Percentiles rank a stretch among this genome's conserved stretches.
Evolutionary conservation across 92 coral and sea anemone species (phyloP).

Genomic region (Zoanthus gigantus): DNA sequence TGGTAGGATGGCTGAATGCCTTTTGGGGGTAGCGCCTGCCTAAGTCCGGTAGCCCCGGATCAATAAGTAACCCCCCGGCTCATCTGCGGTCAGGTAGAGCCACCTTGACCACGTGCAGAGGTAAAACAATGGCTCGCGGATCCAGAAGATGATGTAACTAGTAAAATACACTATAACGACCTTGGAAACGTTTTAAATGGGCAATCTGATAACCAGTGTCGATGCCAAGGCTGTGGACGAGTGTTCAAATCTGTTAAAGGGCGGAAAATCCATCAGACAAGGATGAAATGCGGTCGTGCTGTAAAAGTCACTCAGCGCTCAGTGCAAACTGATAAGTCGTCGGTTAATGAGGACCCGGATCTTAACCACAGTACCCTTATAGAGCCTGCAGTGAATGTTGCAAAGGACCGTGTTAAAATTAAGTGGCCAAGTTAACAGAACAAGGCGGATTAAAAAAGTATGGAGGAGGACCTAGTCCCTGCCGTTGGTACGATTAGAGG

Average conservation of each 20-base stretch:
- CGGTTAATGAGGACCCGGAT: conserved; percentile 9
- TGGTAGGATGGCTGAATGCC: background rate
- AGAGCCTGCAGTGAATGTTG: conserved; percentile 17
- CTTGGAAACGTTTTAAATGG: background rate
- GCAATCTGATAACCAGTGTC: background rate
- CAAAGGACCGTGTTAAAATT: conserved; percentile 3
- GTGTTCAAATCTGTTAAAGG: background rate
- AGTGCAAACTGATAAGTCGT: background rate
- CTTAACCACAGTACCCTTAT: conserved; percentile 16
- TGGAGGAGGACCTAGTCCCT: too few relatives aligned
- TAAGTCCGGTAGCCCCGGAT: background rate
- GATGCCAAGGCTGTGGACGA: background rate
- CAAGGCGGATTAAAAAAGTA: too few relatives aligned
- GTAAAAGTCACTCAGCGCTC: background rate
- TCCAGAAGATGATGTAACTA: background rate
- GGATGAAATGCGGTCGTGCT: background rate
- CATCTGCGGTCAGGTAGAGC: conserved; percentile 5
- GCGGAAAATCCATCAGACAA: background rate
- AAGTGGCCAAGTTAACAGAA: too few relatives aligned
- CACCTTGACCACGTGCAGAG: background rate
- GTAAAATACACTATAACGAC: background rate
- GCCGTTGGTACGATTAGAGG: too few relatives aligned
- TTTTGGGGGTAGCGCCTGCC: conserved; percentile 2
- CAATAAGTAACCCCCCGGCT: conserved; percentile 4
- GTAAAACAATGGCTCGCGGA: background rate